Percentiles rank a stretch among this genome's conserved stretches.
phyloP scores from a whole-genome alignment of 92 coral and sea anemone species.

The Paramuricea clavata region DNA sequence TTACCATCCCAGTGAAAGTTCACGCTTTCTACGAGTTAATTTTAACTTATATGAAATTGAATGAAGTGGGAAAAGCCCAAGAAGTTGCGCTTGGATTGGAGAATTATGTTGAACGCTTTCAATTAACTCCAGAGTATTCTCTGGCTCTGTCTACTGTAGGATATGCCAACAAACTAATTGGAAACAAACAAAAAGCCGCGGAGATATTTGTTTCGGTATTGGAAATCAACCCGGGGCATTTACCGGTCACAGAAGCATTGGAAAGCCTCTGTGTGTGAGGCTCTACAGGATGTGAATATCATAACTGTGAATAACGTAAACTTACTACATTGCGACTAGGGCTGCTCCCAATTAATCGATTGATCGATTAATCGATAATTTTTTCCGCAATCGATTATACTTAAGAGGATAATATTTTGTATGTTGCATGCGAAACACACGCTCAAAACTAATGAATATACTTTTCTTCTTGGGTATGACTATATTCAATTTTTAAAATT shows the following conservation, averaged over 20 bases:
- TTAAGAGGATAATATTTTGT: no score
- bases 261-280: background rate
- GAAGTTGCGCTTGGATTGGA: conserved; percentile 2
- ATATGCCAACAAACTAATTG: conserved; percentile 1
- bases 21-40: background rate
- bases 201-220: conserved; percentile 16
- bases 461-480: no score
- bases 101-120: background rate
- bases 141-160: conserved; percentile 10
- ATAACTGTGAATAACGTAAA: no score
- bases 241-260: conserved; percentile 11
- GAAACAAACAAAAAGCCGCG: conserved; percentile 11
- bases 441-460: no score
- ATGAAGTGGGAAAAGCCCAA: background rate
- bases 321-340: no score
- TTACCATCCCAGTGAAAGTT: conserved; percentile 8
- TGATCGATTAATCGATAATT: no score
- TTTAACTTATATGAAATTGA: background rate
- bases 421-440: no score
- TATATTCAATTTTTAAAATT: no score
- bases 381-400: no score
- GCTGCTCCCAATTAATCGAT: no score
- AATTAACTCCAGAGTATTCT: background rate
- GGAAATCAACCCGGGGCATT: background rate
- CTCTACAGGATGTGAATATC: no score